Conservation (phyloP, 2,797 vertebrate species). For the Clarias fuscus region DNA sequence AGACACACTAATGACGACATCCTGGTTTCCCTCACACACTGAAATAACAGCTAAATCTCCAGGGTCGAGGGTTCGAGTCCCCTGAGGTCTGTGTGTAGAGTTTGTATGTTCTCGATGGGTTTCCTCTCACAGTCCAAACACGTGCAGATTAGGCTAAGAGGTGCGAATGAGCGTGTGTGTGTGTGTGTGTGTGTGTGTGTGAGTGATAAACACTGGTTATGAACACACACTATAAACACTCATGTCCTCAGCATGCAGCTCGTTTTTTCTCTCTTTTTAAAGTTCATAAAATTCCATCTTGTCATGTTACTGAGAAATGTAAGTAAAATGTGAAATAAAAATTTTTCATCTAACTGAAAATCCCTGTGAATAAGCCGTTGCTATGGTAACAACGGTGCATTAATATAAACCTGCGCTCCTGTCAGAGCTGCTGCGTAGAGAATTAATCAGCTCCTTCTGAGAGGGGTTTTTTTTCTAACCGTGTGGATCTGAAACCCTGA, state of each 20-base stretch:
- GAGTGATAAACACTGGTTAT: too few species aligned
- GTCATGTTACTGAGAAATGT: too few species aligned
- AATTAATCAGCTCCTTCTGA: background rate
- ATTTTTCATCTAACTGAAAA: background rate
- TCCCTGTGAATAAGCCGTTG: background rate
- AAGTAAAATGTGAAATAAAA: background rate
- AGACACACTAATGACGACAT: background rate
- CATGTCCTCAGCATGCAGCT: too few species aligned
- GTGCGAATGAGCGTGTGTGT: too few species aligned
- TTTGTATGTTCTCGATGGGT: too few species aligned
- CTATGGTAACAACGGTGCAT: background rate
- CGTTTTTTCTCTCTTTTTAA: background rate
- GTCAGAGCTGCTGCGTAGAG: constrained; percentile 12
- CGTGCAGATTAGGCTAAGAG: too few species aligned
- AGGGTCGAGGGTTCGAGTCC: too few species aligned
- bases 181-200: too few species aligned
- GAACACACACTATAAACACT: too few species aligned
- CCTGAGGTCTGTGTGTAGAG: too few species aligned
- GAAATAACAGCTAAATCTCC: background rate
- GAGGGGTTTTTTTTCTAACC: background rate
- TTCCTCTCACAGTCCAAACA: too few species aligned
- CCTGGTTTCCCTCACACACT: background rate
- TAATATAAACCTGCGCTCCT: constrained; percentile 35
- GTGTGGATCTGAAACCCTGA: too few species aligned
- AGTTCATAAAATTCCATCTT: background rate